Evolutionary conservation across 2,113 vertebrate genomes (phyloP).

Genomic region (Antechinus flavipes): DNA sequence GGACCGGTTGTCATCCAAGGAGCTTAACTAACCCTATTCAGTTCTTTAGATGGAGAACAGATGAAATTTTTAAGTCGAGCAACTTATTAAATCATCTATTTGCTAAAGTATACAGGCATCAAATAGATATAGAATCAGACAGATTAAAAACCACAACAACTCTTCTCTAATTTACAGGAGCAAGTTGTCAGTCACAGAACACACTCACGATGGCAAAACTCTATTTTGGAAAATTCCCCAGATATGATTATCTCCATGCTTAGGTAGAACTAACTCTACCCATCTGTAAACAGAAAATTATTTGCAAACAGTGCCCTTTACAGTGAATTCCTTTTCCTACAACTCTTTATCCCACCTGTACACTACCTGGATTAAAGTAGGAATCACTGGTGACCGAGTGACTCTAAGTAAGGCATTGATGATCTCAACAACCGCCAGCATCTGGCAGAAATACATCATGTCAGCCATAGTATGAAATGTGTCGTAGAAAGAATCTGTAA

Average conservation of each 20-base stretch:
- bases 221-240: conserved; percentile 8
- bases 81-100: background rate
- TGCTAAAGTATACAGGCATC: background rate
- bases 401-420: conserved; percentile 93
- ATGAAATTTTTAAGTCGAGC: background rate
- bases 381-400: conserved; percentile 88
- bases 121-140: background rate
- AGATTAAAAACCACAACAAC: background rate
- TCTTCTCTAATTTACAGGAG: background rate
- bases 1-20: background rate
- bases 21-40: background rate
- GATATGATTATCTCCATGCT: conserved; percentile 16
- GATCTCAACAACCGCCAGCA: conserved; percentile 91
- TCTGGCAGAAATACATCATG: conserved; percentile 98
- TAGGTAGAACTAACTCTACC: conserved; percentile 23
- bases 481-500: conserved; percentile 94
- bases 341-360: background rate
- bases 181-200: conserved; percentile 4
- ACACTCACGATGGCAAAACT: background rate
- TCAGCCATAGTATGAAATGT: conserved; percentile 94
- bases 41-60: background rate
- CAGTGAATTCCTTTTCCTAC: background rate
- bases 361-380: conserved; percentile 91
- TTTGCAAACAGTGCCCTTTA: background rate
- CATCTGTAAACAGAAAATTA: background rate